phyloP scores from a whole-genome alignment of 2,888 invertebrate genomes.

The Trachelus iudaicus region DNA sequence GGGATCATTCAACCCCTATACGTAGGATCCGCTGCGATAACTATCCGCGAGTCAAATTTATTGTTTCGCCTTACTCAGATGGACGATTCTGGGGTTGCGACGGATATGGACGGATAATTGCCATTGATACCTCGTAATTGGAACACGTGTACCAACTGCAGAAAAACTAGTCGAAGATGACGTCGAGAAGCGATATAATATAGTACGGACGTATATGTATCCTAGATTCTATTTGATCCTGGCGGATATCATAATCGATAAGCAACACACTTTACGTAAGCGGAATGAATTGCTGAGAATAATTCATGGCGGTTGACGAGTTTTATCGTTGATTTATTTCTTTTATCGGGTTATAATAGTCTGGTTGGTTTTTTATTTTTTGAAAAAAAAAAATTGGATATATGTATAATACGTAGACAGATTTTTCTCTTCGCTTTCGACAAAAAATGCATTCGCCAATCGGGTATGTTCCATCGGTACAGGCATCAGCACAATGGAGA shows the following conservation, averaged over 20 bases:
- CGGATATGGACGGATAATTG: neutral
- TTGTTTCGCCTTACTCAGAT: neutral
- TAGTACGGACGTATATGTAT: too few species aligned
- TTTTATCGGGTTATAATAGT: neutral
- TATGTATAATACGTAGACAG: neutral
- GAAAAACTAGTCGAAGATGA: neutral
- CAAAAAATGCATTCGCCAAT: neutral
- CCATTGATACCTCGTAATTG: slow-evolving; percentile 32
- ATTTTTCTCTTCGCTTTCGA: neutral
- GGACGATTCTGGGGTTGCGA: neutral
- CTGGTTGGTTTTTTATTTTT: neutral
- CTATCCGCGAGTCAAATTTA: neutral
- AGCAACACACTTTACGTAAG: neutral
- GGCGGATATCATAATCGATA: neutral
- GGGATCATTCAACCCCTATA: neutral
- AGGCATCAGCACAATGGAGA: neutral
- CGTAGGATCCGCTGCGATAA: neutral
- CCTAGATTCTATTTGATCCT: too few species aligned
- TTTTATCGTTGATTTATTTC: neutral
- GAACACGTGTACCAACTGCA: slow-evolving; percentile 34
- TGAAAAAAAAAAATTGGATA: too few species aligned
- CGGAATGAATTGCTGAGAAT: neutral
- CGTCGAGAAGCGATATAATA: neutral
- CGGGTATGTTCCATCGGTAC: neutral
- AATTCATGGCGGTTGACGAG: too few species aligned